Conservation (phyloP, 2,113 vertebrate species). For the Nycticorax nycticorax region DNA sequence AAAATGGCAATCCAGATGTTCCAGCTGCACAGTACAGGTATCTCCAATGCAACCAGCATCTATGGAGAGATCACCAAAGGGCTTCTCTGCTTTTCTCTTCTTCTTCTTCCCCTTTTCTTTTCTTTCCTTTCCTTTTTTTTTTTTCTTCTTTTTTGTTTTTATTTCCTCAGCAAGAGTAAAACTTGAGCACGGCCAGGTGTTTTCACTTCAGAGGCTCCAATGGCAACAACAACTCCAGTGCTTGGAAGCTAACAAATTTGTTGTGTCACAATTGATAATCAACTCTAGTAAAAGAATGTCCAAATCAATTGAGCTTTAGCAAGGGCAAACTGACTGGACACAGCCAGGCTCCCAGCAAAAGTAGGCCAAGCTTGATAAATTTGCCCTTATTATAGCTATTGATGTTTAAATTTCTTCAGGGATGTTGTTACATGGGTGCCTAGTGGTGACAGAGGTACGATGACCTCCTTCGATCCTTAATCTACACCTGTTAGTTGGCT, state of each 20-base stretch:
- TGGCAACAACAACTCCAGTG: slow-evolving; percentile 58
- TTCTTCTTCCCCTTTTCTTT: not conserved
- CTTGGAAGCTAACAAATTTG: slow-evolving; percentile 83
- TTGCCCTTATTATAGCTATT: slow-evolving; percentile 91
- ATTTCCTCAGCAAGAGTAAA: not conserved
- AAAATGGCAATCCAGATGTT: slow-evolving; percentile 49
- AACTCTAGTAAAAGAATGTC: slow-evolving; percentile 86
- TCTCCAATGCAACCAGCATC: not conserved
- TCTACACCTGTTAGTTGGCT: slow-evolving; percentile 98
- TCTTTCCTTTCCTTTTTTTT: not conserved
- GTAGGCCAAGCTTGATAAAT: slow-evolving; percentile 86
- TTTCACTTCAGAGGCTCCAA: slow-evolving; percentile 70
- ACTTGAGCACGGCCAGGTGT: slow-evolving; percentile 65
- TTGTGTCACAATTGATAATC: slow-evolving; percentile 88
- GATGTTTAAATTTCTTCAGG: slow-evolving; percentile 92
- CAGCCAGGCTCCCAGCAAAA: slow-evolving; percentile 76
- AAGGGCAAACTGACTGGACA: slow-evolving; percentile 79
- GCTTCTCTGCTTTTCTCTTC: not conserved
- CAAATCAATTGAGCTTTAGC: slow-evolving; percentile 86
- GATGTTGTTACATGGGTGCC: slow-evolving; percentile 89
- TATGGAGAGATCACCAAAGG: not conserved
- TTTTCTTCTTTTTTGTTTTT: too few relatives aligned
- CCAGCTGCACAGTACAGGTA: not conserved
- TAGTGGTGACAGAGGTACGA: slow-evolving; percentile 89
- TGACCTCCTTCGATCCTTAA: slow-evolving; percentile 97